Evolutionary conservation across 2,113 vertebrate species (phyloP).

Genomic region (Hoplias malabaricus): DNA sequence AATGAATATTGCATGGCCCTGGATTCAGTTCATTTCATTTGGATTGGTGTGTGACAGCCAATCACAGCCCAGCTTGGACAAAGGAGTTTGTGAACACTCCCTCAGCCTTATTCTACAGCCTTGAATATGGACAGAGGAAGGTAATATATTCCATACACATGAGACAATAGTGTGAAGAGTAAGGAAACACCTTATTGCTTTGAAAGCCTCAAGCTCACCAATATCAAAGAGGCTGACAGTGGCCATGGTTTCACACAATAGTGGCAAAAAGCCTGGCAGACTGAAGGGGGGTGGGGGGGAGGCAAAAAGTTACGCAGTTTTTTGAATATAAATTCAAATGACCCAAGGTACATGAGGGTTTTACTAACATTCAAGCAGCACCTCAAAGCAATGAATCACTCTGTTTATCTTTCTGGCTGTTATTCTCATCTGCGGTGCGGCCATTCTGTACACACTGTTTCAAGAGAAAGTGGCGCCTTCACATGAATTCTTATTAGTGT

Average conservation of each 20-base stretch:
- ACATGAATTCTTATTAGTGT: conserved; percentile 68
- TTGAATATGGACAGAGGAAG: conserved; percentile 47
- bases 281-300: neutral
- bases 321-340: conserved; percentile 43
- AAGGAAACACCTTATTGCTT: conserved; percentile 55
- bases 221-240: conserved; percentile 59
- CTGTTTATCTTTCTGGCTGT: conserved; percentile 44
- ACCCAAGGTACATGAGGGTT: conserved; percentile 25
- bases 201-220: conserved; percentile 59
- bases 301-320: conserved; percentile 10
- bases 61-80: conserved; percentile 47
- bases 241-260: conserved; percentile 54
- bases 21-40: conserved; percentile 58
- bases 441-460: conserved; percentile 60
- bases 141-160: conserved; percentile 56
- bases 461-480: conserved; percentile 53
- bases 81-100: neutral
- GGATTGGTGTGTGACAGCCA: conserved; percentile 56
- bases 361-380: conserved; percentile 47
- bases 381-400: conserved; percentile 55
- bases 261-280: conserved; percentile 55
- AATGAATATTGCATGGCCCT: conserved; percentile 60
- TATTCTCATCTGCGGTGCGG: conserved; percentile 43
- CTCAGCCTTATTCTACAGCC: neutral
- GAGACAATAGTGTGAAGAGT: conserved; percentile 39